phyloP scores from a whole-genome alignment of 2,888 invertebrate species.

The Zygogramma bicolorata region DNA sequence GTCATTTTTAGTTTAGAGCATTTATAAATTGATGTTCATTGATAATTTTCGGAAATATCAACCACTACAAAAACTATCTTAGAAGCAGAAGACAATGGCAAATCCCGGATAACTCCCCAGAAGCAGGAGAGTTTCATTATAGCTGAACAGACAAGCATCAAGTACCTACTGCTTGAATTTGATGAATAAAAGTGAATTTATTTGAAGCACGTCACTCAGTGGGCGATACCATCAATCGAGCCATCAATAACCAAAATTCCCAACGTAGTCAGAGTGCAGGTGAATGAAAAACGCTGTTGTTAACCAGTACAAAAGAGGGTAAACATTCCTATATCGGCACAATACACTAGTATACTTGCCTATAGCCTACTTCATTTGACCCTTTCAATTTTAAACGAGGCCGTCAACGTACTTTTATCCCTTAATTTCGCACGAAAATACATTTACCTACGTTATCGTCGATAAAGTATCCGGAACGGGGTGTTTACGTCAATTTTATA shows the following conservation, averaged over 20 bases:
- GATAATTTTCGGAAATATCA: no score
- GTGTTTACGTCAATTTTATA: conserved; percentile 6
- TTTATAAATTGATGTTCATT: no score
- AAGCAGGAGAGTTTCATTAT: neutral
- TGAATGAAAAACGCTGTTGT: neutral
- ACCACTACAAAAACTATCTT: no score
- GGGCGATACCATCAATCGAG: neutral
- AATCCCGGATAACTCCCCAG: no score
- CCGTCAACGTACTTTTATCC: neutral
- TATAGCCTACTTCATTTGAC: neutral
- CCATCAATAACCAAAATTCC: no score
- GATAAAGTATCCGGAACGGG: neutral
- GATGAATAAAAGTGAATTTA: neutral
- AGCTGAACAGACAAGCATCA: neutral
- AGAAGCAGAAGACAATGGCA: no score
- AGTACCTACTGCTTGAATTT: neutral
- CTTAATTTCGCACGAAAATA: neutral
- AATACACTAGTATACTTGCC: neutral
- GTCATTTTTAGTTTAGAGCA: no score
- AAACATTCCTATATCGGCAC: neutral
- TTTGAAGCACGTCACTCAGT: neutral
- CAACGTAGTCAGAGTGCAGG: neutral
- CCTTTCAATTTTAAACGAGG: neutral
- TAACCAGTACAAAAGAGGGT: neutral
- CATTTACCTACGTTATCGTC: neutral